These are phyloP conservation scores for Oxygymnocypris stewartii DNA, from an alignment of 2,113 vertebrate genomes.

Conservation along the genomic window DNA sequence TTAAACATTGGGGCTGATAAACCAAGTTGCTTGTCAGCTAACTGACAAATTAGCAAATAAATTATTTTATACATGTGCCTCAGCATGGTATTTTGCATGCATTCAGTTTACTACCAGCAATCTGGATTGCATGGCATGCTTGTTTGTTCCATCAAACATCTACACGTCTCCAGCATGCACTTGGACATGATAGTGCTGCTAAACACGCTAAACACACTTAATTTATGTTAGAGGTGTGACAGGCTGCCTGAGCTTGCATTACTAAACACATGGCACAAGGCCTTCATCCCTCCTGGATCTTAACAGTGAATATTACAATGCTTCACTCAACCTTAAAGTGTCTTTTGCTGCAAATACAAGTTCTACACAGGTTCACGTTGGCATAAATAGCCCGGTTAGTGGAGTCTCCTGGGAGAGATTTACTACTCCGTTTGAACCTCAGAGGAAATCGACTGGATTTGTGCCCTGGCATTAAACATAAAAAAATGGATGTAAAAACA, in stretches of 20 bases:
- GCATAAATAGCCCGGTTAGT: conserved; percentile 67
- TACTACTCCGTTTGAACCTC: conserved; percentile 47
- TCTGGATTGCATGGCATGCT: conserved; percentile 29
- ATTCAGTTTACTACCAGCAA: conserved; percentile 7
- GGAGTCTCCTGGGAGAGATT: conserved; percentile 58
- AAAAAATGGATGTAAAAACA: not conserved
- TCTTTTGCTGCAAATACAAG: conserved; percentile 66
- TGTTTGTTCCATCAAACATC: conserved; percentile 47
- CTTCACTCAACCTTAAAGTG: conserved; percentile 68
- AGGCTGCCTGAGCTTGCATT: conserved; percentile 63
- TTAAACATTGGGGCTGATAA: not conserved
- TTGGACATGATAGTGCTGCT: conserved; percentile 44
- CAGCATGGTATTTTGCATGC: not conserved
- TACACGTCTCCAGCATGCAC: conserved; percentile 38
- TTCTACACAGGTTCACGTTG: conserved; percentile 57
- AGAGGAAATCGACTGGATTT: conserved; percentile 13
- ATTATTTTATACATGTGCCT: too few species aligned
- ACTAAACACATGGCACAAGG: conserved; percentile 68
- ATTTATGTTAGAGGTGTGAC: conserved; percentile 44
- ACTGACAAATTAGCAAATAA: not conserved
- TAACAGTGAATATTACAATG: conserved; percentile 59
- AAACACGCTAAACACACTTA: conserved; percentile 45
- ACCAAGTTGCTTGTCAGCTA: conserved; percentile 5
- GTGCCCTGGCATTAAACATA: not conserved
- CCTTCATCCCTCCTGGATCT: conserved; percentile 63